These are phyloP conservation scores for Heliangelus exortis DNA, from an alignment of 2,797 vertebrate genomes.

Conservation along the genomic window DNA sequence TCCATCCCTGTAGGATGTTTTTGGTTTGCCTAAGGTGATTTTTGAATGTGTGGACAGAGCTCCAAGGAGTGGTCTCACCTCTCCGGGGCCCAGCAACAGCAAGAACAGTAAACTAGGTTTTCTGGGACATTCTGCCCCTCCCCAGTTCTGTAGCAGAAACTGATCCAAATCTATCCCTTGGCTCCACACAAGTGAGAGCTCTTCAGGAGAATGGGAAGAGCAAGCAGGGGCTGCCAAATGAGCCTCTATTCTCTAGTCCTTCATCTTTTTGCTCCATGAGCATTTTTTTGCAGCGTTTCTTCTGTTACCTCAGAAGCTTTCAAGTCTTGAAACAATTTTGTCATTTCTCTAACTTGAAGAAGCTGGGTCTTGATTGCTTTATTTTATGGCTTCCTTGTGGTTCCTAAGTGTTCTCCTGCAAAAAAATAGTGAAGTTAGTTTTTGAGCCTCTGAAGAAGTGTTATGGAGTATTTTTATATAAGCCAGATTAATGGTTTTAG, in stretches of 20 bases:
- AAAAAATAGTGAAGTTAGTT: conserved; percentile 7
- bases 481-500: conserved; percentile 60
- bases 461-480: conserved; percentile 49
- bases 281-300: not conserved
- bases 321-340: conserved; percentile 23
- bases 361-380: conserved; percentile 11
- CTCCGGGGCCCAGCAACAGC: not conserved
- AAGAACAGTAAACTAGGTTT: not conserved
- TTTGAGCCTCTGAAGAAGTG: conserved; percentile 21
- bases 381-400: conserved; percentile 40
- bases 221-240: not conserved
- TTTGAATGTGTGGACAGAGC: not conserved
- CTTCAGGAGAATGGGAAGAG: not conserved
- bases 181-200: not conserved
- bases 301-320: conserved; percentile 8
- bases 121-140: not conserved
- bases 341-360: conserved; percentile 46
- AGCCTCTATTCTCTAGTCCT: not conserved
- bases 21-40: not conserved
- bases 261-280: not conserved
- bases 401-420: conserved; percentile 34
- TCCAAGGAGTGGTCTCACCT: not conserved
- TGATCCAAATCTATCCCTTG: not conserved
- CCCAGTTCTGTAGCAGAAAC: not conserved
- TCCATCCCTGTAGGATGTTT: not conserved